Percentiles rank a stretch among this genome's conserved stretches.
Evolutionary conservation across 2,113 vertebrate genomes (phyloP).

Genomic region (Chroicocephalus ridibundus): DNA sequence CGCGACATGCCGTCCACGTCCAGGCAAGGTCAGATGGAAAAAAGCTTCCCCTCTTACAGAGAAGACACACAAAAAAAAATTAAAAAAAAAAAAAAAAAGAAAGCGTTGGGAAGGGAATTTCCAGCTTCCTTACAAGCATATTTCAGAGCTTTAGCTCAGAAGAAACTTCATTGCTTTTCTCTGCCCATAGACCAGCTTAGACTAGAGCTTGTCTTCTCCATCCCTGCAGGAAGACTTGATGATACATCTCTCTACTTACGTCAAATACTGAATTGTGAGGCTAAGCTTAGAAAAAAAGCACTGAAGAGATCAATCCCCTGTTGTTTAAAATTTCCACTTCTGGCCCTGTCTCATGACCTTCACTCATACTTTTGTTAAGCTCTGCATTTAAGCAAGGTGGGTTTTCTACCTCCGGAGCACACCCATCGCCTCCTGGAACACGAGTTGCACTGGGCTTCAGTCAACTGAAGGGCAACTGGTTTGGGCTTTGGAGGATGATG

Average conservation of each 20-base stretch:
- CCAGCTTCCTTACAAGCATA: background rate
- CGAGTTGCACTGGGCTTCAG: rapidly evolving
- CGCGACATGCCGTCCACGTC: background rate
- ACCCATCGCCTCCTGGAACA: background rate
- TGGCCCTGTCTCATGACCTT: background rate
- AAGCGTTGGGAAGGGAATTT: background rate
- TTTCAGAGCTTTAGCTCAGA: background rate
- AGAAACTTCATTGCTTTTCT: background rate
- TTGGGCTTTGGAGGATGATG: background rate
- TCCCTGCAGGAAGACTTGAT: background rate
- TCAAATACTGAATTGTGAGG: background rate
- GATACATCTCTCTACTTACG: background rate
- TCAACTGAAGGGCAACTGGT: background rate
- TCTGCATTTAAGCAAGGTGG: background rate
- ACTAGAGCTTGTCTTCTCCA: background rate
- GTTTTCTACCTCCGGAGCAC: background rate
- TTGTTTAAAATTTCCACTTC: background rate
- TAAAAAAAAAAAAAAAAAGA: background rate
- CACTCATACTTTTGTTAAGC: background rate
- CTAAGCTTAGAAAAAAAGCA: background rate
- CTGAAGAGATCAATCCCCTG: background rate
- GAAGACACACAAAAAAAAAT: background rate
- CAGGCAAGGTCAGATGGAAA: background rate
- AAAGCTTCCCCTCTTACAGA: background rate
- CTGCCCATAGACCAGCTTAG: background rate